Base-by-base conservation (phyloP, 2,888 invertebrate genomes). In the Hypselothyrea guttata region DNA sequence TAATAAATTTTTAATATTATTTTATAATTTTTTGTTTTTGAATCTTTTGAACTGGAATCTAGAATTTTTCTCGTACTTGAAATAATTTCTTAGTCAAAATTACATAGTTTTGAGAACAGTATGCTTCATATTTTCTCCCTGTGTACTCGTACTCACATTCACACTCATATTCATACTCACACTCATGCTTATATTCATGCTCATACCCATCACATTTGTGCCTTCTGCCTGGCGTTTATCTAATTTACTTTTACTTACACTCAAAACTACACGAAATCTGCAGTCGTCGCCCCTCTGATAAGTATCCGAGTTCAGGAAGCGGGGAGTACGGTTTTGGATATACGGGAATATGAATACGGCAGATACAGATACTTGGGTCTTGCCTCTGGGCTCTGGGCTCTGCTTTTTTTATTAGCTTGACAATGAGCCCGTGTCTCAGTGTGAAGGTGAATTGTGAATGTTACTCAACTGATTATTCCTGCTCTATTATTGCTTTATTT, bases 171-270 rank as follows among this genome's bases (percentile, higher is more conserved):
- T 9, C 35, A 35, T 35, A 35, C 30, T 15, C 7, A n/a, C 12
- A 41, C 27, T 13, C 37, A 9, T 15, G 18, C 44, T 34, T 30
- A 59, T 47, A 69, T 5, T 22, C 22, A 22, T 22, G 5, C 22
- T 5, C 22, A 69, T 70, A 60, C n/a, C n/a, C 68, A 55, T 41
- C 65, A 34, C 76, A 70, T 83, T 83, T 77, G 79, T 76, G 71
- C 74, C 53, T 60, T 67, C 64, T 58, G 22, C 22, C 44, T 56
- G 75, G 54, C 84, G 84, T 84, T 79, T 79, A 79, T 79, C 78
- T 84, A 79, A 79, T 79, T 79, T 79, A 79, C 84, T 79, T 79
- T 79, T 79, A 79, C 78, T 84, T 82, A 71, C 84, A 74, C 51
- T 61, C 49, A 41, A 42, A 70, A 56, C 38, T 63, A 68, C 69